A percentile compares a stretch with the other conserved stretches of the same genome.
These are phyloP conservation scores for Naja naja DNA, from an alignment of 2,113 vertebrate genomes.

Conservation along the genomic window DNA sequence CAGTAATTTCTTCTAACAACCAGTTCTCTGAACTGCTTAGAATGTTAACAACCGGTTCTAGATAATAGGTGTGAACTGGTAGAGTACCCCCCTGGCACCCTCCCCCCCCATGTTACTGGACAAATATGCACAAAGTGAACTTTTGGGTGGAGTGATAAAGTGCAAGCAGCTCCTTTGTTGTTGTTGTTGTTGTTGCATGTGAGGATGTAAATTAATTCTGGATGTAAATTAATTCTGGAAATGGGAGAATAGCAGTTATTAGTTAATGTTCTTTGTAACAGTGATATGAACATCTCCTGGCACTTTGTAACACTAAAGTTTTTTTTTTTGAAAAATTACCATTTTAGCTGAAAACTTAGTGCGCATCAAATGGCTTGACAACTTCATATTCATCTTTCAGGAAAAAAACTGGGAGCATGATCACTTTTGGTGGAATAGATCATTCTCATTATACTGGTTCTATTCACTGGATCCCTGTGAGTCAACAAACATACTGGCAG, in stretches of 20 bases:
- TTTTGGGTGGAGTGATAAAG: not conserved
- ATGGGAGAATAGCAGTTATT: not conserved
- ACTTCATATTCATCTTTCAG: constrained; percentile 8
- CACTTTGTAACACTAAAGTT: too few species aligned
- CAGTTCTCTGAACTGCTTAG: too few species aligned
- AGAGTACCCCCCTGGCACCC: too few species aligned
- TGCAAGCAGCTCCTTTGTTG: not conserved
- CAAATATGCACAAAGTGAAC: not conserved
- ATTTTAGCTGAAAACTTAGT: not conserved
- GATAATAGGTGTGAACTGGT: too few species aligned
- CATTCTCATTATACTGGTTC: constrained; percentile 57
- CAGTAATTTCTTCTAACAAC: too few species aligned
- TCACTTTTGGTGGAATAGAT: constrained; percentile 71
- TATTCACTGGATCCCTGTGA: constrained; percentile 73
- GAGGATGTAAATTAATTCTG: too few species aligned
- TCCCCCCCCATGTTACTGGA: not conserved
- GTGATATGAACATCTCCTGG: too few species aligned
- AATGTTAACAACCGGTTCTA: too few species aligned
- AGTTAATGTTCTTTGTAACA: not conserved
- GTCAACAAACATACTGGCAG: constrained; percentile 73
- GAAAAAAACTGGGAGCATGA: constrained; percentile 54
- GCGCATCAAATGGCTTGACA: not conserved
- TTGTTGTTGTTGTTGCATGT: not conserved
- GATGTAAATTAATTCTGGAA: not conserved
- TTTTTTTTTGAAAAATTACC: too few species aligned